Evolutionary conservation across 2,888 invertebrate genomes (phyloP), one percentile per base, ranked within the genome.

Genomic region (Drosophila merina): DNA sequence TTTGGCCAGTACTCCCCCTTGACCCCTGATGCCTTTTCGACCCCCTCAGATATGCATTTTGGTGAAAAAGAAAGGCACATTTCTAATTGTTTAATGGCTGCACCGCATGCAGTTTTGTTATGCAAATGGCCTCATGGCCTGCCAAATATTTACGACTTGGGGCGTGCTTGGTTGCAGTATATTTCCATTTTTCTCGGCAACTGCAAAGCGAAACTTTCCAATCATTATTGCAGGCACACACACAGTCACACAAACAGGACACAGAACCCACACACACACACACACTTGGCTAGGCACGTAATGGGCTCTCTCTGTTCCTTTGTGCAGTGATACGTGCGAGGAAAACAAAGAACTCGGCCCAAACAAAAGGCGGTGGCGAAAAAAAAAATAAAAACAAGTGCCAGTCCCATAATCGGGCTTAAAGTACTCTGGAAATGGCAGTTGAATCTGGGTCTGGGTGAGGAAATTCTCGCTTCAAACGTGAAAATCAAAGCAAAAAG

Each of bases 71-170:
- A 42, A 42, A 8, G 56, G 67, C 58, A 79, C 75, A 72, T 84
- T 85, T 86, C 79, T 88, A 86, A 85, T 88, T 88, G 84, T 88
- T 84, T 85, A 88, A 85, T 86, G 87, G 81, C 86, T 57, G 57
- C 71, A 62, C 67, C 67, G 75, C 88, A 88, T 88, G 87, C 79
- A 80, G 76, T 84, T 87, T 86, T 86, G 84, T 77, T 88, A 89
- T 88, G 82, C 78, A 86, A 89, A 87, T 82, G 77, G 79, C 73
- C 79, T 68, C 73, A 71, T 72, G 60, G 67, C 68, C 77, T 70
- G 77, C 76, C 84, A 83, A 82, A 82, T 87, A 87, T 87, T 83
- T 83, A 86, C 83, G 81, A 64, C 78, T 48, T 79, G 49, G 48
- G 68, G 64, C 76, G 60, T 56, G 67, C 56, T 56, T 14, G 79